These are phyloP conservation scores for Dorcus parallelipipedus DNA, from an alignment of 2,888 invertebrate genomes.

Conservation along the genomic window DNA sequence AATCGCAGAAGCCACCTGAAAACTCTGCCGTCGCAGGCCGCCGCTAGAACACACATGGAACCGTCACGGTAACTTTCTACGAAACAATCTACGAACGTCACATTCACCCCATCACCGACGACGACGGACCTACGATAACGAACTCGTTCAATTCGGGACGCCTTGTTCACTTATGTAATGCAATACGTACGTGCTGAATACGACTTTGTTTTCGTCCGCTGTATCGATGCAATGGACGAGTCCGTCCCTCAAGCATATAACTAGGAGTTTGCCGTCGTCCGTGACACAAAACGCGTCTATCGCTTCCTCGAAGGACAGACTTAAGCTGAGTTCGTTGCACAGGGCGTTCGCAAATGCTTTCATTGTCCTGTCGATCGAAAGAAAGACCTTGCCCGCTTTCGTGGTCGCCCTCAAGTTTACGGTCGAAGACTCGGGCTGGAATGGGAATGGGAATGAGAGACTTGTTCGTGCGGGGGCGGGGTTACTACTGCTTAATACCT, in stretches of 20 bases:
- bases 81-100: slow-evolving; percentile 12
- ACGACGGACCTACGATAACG: neutral
- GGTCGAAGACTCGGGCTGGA: neutral
- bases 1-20: slow-evolving; percentile 11
- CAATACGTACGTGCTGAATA: slow-evolving; percentile 21
- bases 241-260: slow-evolving; percentile 26
- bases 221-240: slow-evolving; percentile 22
- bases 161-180: neutral
- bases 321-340: slow-evolving; percentile 20
- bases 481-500: neutral
- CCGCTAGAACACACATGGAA: slow-evolving; percentile 10
- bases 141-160: too few relatives aligned
- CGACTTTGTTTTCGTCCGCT: slow-evolving; percentile 8
- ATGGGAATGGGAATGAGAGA: neutral
- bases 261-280: slow-evolving; percentile 19
- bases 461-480: too few relatives aligned
- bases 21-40: slow-evolving; percentile 16
- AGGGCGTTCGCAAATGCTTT: slow-evolving; percentile 22
- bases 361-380: slow-evolving; percentile 22
- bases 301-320: slow-evolving; percentile 16
- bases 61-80: slow-evolving; percentile 1
- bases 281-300: slow-evolving; percentile 25
- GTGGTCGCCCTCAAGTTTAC: neutral
- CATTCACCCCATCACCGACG: neutral
- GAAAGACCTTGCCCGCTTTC: slow-evolving; percentile 16